Conservation (phyloP, 2,113 vertebrate genomes). For the Plectropomus leopardus region DNA sequence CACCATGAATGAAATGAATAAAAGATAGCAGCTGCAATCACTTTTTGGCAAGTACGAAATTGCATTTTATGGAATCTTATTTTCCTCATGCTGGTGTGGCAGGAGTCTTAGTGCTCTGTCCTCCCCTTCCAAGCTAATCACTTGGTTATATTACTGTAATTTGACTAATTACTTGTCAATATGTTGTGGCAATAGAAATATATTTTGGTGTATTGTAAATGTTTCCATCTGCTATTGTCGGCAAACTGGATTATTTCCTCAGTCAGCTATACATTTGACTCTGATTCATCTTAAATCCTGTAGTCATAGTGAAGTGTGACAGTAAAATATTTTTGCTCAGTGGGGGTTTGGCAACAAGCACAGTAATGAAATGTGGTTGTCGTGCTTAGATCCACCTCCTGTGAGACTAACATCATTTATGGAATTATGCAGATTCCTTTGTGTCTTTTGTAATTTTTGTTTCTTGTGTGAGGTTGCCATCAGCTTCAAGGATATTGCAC, state of each 20-base stretch:
- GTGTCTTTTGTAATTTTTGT: neutral
- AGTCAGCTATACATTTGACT: neutral
- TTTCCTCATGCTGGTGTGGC: neutral
- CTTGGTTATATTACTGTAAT: neutral
- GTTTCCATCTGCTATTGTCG: neutral
- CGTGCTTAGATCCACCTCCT: neutral
- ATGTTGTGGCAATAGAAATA: neutral
- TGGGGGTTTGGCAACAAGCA: neutral
- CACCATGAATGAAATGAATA: no score
- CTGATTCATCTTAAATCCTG: neutral
- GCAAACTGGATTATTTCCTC: neutral
- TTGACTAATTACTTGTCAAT: neutral
- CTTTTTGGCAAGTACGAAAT: no score
- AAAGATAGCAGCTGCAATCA: no score
- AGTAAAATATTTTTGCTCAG: conserved; percentile 7
- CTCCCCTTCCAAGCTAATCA: neutral
- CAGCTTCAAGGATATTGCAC: neutral
- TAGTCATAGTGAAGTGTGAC: neutral
- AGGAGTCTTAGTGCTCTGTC: neutral
- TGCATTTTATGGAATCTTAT: neutral
- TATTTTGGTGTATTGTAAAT: neutral
- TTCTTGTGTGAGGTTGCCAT: neutral
- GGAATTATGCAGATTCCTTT: neutral
- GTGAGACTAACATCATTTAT: neutral
- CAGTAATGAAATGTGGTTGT: neutral